phyloP scores from a whole-genome alignment of 2,888 invertebrate species.

The Stramonita haemastoma region DNA sequence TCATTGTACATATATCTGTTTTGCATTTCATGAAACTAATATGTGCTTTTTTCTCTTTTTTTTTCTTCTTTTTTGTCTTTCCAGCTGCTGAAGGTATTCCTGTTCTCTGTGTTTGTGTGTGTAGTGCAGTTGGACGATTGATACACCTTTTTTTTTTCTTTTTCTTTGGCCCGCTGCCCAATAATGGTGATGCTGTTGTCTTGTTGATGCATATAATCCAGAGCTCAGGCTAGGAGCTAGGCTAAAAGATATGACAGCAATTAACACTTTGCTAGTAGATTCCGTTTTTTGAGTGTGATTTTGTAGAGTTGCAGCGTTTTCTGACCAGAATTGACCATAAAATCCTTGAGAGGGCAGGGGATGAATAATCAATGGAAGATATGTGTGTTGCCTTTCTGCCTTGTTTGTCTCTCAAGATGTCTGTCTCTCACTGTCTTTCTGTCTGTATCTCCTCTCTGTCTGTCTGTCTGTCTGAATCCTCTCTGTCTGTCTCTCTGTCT shows the following conservation, averaged over 20 bases:
- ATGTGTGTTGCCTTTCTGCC: no score
- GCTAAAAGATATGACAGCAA: not conserved
- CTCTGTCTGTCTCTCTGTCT: no score
- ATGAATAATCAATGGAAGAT: no score
- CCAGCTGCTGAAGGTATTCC: constrained; percentile 40
- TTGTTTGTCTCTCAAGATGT: no score
- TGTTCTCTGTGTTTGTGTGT: constrained; percentile 11
- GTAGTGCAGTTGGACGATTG: not conserved
- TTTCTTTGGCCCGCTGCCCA: not conserved
- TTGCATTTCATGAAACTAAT: not conserved
- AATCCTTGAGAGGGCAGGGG: no score
- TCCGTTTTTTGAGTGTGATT: not conserved
- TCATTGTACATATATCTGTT: not conserved
- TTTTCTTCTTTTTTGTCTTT: not conserved
- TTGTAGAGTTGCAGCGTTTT: no score
- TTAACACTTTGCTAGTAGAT: constrained; percentile 10
- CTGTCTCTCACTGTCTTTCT: no score
- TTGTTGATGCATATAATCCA: not conserved
- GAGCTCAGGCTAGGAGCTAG: not conserved
- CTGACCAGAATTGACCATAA: no score
- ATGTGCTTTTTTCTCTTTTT: not conserved
- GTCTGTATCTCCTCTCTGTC: no score
- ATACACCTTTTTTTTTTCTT: not conserved
- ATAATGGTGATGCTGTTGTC: constrained; percentile 27
- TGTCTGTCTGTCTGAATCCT: no score